Conservation (phyloP, 2,113 vertebrate species). For the Chloroceryle aenea region DNA sequence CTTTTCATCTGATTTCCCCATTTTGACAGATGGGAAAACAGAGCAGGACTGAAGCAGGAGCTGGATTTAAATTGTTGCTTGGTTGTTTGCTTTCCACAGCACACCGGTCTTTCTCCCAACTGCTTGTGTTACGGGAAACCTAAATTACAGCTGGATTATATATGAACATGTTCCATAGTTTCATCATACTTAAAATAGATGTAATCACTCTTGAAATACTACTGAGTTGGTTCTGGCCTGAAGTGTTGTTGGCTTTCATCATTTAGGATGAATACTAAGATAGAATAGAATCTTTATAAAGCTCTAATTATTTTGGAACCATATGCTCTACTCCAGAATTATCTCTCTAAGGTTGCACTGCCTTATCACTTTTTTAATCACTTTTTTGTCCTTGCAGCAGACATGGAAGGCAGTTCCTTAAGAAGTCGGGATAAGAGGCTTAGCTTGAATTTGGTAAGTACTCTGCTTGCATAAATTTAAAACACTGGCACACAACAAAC, state of each 20-base stretch:
- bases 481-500: neutral
- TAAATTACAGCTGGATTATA: neutral
- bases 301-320: neutral
- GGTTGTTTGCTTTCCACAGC: neutral
- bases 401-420: constrained; percentile 78
- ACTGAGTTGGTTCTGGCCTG: neutral
- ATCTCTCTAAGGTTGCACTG: neutral
- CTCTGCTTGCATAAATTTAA: neutral
- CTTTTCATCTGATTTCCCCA: neutral
- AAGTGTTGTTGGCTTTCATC: neutral
- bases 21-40: neutral
- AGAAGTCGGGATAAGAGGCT: constrained; percentile 87
- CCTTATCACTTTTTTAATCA: constrained; percentile 24
- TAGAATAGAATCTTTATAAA: neutral
- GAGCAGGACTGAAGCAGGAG: neutral
- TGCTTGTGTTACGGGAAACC: neutral
- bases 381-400: constrained; percentile 73
- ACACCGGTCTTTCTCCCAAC: neutral
- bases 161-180: neutral
- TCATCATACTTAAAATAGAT: neutral
- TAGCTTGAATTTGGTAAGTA: constrained; percentile 93
- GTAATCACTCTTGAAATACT: neutral
- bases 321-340: neutral
- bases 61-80: neutral
- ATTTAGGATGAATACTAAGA: neutral